Conservation (phyloP, 2,797 vertebrate species). For the Sebastes itinus region DNA sequence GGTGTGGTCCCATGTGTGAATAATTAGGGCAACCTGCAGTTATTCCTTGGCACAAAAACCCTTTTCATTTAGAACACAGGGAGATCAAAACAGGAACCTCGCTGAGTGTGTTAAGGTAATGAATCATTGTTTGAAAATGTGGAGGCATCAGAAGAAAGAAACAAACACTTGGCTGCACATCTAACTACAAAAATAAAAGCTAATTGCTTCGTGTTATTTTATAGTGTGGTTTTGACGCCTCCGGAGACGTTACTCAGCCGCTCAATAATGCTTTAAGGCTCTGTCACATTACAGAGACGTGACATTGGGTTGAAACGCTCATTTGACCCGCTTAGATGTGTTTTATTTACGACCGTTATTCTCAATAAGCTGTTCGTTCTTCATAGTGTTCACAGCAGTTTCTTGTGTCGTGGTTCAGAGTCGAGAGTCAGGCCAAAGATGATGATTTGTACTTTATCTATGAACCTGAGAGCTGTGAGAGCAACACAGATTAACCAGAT, state of each 20-base stretch:
- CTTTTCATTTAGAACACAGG: slow-evolving; percentile 45
- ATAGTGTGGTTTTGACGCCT: slow-evolving; percentile 24
- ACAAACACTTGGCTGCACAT: slow-evolving; percentile 1
- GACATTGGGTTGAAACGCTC: not conserved
- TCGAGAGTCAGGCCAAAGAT: not conserved
- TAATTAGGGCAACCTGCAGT: slow-evolving; percentile 72
- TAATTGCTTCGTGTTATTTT: slow-evolving; percentile 38
- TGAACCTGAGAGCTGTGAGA: not conserved
- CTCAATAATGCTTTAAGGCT: slow-evolving; percentile 16
- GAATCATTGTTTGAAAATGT: slow-evolving; percentile 56
- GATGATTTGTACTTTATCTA: not conserved
- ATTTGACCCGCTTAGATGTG: slow-evolving; percentile 10
- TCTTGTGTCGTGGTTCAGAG: not conserved
- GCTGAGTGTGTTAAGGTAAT: slow-evolving; percentile 38
- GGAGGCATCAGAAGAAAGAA: not conserved
- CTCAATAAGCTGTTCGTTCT: slow-evolving; percentile 28
- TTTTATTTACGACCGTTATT: slow-evolving; percentile 24
- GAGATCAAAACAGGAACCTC: slow-evolving; percentile 64
- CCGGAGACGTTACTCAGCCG: slow-evolving; percentile 26
- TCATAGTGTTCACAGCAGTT: slow-evolving; percentile 6
- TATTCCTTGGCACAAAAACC: slow-evolving; percentile 66
- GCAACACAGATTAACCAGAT: not conserved
- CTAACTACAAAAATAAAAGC: slow-evolving; percentile 15
- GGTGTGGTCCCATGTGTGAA: slow-evolving; percentile 66
- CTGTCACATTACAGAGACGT: slow-evolving; percentile 2